Conservation (phyloP, 2,797 vertebrate species). For the Novumbra hubbsi region DNA sequence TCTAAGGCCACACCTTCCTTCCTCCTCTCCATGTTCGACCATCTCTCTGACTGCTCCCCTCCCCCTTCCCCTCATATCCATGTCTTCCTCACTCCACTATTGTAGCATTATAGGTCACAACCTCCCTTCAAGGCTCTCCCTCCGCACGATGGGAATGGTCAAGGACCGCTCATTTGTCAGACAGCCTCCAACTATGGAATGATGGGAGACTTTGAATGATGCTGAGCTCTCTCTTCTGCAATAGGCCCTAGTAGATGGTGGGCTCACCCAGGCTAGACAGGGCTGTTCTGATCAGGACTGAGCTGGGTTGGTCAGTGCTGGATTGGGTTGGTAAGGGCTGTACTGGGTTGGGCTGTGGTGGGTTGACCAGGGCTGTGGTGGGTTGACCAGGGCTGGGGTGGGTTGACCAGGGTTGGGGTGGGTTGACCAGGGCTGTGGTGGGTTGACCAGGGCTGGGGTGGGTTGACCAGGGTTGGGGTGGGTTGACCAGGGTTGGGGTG, state of each 20-base stretch:
- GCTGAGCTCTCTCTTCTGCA: too few relatives aligned
- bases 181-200: neutral
- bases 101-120: constrained; percentile 26
- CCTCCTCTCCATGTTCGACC: neutral
- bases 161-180: constrained; percentile 6
- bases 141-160: neutral
- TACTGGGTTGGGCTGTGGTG: too few relatives aligned
- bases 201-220: too few relatives aligned
- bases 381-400: too few relatives aligned
- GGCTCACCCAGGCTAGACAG: too few relatives aligned
- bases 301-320: neutral
- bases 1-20: constrained; percentile 2
- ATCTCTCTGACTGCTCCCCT: neutral
- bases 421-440: too few relatives aligned
- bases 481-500: too few relatives aligned
- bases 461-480: too few relatives aligned
- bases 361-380: too few relatives aligned
- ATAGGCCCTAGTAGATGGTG: too few relatives aligned
- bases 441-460: too few relatives aligned
- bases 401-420: too few relatives aligned
- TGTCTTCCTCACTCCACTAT: constrained; percentile 9
- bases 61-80: constrained; percentile 4
- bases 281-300: neutral
- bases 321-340: neutral
- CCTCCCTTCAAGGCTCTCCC: constrained; percentile 26